phyloP scores from a whole-genome alignment of 2,888 invertebrate species.

The Dasysyrphus albostriatus region DNA sequence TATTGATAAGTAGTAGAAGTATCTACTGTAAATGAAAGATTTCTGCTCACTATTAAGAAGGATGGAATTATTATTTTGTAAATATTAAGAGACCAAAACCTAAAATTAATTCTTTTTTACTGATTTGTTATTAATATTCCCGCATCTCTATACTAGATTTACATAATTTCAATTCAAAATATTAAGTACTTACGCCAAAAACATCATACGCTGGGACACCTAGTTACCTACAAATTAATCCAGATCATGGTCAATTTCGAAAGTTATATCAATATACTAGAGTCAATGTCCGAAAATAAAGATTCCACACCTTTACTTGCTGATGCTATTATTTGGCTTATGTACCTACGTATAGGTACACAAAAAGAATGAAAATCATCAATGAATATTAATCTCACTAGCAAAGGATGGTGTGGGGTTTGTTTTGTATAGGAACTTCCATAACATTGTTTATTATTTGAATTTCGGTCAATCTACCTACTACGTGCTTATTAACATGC shows the following conservation, averaged over 20 bases:
- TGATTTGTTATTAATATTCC: not conserved
- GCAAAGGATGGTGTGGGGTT: not conserved
- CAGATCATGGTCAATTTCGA: constrained; percentile 29
- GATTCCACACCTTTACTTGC: not conserved
- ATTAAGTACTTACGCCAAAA: not conserved
- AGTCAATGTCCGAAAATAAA: constrained; percentile 25
- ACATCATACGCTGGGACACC: not conserved
- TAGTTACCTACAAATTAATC: not conserved
- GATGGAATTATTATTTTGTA: no score
- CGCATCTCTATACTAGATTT: not conserved
- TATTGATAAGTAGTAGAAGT: no score
- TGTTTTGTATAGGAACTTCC: not conserved
- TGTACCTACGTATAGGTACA: not conserved
- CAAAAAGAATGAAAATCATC: not conserved
- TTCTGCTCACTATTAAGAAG: no score
- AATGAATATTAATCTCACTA: constrained; percentile 21
- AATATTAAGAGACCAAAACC: no score
- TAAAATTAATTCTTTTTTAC: no score
- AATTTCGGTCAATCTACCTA: not conserved
- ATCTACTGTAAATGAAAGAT: no score
- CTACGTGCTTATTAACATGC: constrained; percentile 41
- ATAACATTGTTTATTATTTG: constrained; percentile 2
- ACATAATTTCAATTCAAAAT: not conserved
- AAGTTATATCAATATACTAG: not conserved
- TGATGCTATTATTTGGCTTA: constrained; percentile 4